These are phyloP conservation scores for Procambarus virginalis DNA, from an alignment of 1,140 invertebrate genomes.

Conservation along the genomic window DNA sequence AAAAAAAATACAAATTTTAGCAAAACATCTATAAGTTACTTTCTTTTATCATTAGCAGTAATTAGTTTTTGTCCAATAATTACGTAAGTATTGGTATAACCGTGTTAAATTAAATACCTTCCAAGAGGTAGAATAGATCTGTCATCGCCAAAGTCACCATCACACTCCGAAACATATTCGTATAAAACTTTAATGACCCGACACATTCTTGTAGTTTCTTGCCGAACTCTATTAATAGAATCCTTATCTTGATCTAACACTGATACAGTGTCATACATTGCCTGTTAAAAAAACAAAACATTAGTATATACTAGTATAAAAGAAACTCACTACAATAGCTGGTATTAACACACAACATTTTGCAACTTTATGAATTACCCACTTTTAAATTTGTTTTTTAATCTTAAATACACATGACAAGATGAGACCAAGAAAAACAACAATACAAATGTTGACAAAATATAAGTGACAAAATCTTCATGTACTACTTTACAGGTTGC, in stretches of 20 bases:
- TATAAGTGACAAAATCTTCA: too few species aligned
- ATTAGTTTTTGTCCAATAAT: too few species aligned
- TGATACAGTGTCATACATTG: constrained; percentile 84
- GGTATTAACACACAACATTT: too few species aligned
- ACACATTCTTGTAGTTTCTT: constrained; percentile 92
- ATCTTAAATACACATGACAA: too few species aligned
- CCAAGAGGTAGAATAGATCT: constrained; percentile 90
- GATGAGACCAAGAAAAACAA: too few species aligned
- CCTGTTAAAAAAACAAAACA: constrained; percentile 81
- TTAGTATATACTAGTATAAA: neutral
- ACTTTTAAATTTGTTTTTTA: too few species aligned
- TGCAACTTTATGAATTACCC: too few species aligned
- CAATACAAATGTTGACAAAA: too few species aligned
- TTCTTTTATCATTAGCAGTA: too few species aligned
- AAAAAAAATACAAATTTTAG: neutral
- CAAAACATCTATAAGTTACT: neutral
- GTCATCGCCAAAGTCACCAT: constrained; percentile 92
- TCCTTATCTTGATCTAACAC: constrained; percentile 78
- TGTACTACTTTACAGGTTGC: too few species aligned
- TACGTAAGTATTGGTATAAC: neutral
- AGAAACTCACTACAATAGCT: too few species aligned
- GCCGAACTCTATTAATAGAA: constrained; percentile 77
- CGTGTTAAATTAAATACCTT: constrained; percentile 76
- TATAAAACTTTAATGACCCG: constrained; percentile 94
- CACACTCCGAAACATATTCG: constrained; percentile 97